Percentiles rank a stretch among this genome's conserved stretches.
Conservation (phyloP, 1,140 invertebrate genomes). For the Pachyrhynchus sulphureomaculatus region DNA sequence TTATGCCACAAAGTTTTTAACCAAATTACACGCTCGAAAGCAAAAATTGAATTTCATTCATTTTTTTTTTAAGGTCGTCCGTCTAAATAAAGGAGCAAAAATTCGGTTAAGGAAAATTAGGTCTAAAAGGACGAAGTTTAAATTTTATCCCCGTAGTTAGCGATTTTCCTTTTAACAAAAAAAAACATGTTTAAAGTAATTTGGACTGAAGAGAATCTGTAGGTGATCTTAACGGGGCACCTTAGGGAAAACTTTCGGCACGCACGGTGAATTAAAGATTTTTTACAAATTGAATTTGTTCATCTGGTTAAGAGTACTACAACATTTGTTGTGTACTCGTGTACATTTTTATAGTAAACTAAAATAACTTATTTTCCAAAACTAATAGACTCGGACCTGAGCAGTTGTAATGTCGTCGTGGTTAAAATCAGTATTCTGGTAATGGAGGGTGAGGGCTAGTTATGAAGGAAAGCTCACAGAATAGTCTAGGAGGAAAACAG, state of each 20-base stretch:
- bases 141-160: slow-evolving; percentile 7
- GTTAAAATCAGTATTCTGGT: too few relatives aligned
- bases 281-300: slow-evolving; percentile 17
- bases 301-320: slow-evolving; percentile 4
- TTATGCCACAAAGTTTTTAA: too few relatives aligned
- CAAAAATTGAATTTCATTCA: too few relatives aligned
- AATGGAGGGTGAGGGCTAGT: too few relatives aligned
- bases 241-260: not conserved
- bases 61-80: not conserved
- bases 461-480: too few relatives aligned
- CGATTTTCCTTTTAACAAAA: not conserved
- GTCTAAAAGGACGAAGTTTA: slow-evolving; percentile 10
- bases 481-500: too few relatives aligned
- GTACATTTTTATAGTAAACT: too few relatives aligned
- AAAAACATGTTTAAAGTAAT: not conserved
- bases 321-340: too few relatives aligned
- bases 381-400: too few relatives aligned
- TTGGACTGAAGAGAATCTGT: not conserved
- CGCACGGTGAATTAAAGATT: slow-evolving; percentile 11
- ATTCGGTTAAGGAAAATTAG: slow-evolving; percentile 8
- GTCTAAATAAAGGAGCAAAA: not conserved
- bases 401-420: too few relatives aligned
- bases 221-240: slow-evolving; percentile 2
- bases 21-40: too few relatives aligned
- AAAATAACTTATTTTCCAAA: too few relatives aligned